Evolutionary conservation across 1,140 invertebrate species (phyloP).

Genomic region (Tachypleus tridentatus): DNA sequence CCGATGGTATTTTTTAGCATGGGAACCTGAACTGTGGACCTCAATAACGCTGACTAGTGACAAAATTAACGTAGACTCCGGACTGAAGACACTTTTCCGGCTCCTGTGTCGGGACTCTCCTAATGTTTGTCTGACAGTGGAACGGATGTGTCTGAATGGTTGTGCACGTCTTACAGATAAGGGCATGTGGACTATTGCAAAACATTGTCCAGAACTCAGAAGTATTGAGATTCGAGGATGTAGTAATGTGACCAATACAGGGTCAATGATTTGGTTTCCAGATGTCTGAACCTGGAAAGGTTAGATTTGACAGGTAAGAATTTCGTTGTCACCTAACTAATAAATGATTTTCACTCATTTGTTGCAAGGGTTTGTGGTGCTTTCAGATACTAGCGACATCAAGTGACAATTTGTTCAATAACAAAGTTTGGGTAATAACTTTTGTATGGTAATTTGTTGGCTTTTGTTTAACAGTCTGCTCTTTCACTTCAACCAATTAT

Average conservation of each 20-base stretch:
- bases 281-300: slow-evolving; percentile 55
- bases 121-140: slow-evolving; percentile 40
- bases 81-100: slow-evolving; percentile 44
- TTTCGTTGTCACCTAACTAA: too few relatives aligned
- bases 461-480: too few relatives aligned
- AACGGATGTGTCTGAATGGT: slow-evolving; percentile 53
- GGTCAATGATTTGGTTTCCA: slow-evolving; percentile 50
- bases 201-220: slow-evolving; percentile 55
- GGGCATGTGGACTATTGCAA: slow-evolving; percentile 51
- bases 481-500: too few relatives aligned
- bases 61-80: slow-evolving; percentile 50
- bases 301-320: slow-evolving; percentile 59
- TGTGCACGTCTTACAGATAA: slow-evolving; percentile 61
- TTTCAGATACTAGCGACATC: too few relatives aligned
- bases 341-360: too few relatives aligned
- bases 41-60: slow-evolving; percentile 50
- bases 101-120: slow-evolving; percentile 37
- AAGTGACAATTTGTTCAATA: too few relatives aligned
- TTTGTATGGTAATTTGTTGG: too few relatives aligned
- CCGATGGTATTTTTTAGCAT: slow-evolving; percentile 62
- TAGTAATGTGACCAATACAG: slow-evolving; percentile 49
- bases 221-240: slow-evolving; percentile 58
- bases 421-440: too few relatives aligned
- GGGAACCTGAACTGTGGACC: slow-evolving; percentile 65
- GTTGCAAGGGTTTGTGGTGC: too few relatives aligned